Base-by-base conservation (phyloP, 2,797 vertebrate genomes). In the Pterois miles region DNA sequence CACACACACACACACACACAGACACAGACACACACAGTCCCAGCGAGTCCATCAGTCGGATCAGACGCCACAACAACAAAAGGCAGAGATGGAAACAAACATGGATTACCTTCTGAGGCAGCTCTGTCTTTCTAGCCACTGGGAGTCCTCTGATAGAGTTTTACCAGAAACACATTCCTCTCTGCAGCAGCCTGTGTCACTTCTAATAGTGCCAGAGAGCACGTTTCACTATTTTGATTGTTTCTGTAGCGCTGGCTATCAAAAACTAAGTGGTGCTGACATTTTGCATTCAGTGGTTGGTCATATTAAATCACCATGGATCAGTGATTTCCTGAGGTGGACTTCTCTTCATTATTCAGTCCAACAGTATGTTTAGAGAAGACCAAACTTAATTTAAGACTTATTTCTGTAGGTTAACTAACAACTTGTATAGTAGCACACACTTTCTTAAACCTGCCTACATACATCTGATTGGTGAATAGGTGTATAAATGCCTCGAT, bases 31-130 rank as follows among this genome's bases (percentile, higher is more conserved):
- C 68, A 65, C 72, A 59, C 64, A 62, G 29, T 71, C 76, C 50
- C 74, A 6, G 13, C 16, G 38, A 40, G 38, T 40, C 38, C 38
- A 16, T 40, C 13, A 40, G 38, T 40, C 13, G 6, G 38, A 40
- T 50, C 78, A 60, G 56, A 84, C 43, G 6, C 74, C 63, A 60
- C 66, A 63, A 64, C 76, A 84, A 65, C 80, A 72, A 82, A 79
- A 72, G 1, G 53, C 81, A 14, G 16, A 73, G 60, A 75, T 23
- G 34, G 78, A 82, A 80, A 73, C 78, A 85, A 70, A 86, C 85
- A 86, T 3, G 38, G 16, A 25, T 22, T 68, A 48, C 34, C 10
- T 76, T 57, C 84, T 58, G 77, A 81, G 33, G 50, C 74, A 43
- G 70, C 69, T 58, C 64, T 29, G 52, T 65, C 33, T 58, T 50